Evolutionary conservation across 37 sponge, comb jelly and placozoan species (phyloP), one percentile per base, ranked within the genome.

Genomic region (Dysidea cf. avara): DNA sequence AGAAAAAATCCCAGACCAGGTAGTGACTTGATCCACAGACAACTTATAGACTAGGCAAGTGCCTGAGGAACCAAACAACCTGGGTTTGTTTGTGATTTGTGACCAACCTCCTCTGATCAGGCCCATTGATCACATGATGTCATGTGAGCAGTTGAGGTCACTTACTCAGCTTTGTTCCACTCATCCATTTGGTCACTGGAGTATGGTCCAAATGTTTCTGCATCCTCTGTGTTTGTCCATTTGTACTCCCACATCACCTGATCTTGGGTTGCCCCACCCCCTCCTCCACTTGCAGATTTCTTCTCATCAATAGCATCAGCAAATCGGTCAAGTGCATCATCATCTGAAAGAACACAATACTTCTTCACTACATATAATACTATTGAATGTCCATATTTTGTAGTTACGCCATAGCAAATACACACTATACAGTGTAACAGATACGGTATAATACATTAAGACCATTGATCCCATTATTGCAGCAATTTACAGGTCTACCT

Each of bases 191-290:
- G 89, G 4, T 68, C 56, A 74, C 93, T 96, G 32, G 59, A 60
- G 74, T 74, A 96, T 50, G 96, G 96, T 39, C 96, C 96, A 68
- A 89, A 89, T 22, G 82, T 11, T 28, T 77, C 71, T 20, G 76
- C 82, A 25, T 67, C 86, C 28, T 92, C 90, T 37, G 20, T 32
- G 54, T 92, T 86, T 56, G 81, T 66, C 87, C 87, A 88, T 64
- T 91, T 92, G 74, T 88, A 92, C 77, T 92, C 86, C 96, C 96
- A 96, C 74, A 63, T 66, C 26, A 96, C 93, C 39, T 82, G 81
- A 24, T 71, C 13, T 9, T 64, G 33, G 53, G 49, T n/a, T 49
- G 58, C 22, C 65, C 39, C n/a, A 3, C 61, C 18, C 33, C 16
- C 51, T 28, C 37, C 51, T 26, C 24, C 39, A 21, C 64, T 51